Conservation (phyloP, 2,113 vertebrate genomes). For the Rhinoptilus africanus region DNA sequence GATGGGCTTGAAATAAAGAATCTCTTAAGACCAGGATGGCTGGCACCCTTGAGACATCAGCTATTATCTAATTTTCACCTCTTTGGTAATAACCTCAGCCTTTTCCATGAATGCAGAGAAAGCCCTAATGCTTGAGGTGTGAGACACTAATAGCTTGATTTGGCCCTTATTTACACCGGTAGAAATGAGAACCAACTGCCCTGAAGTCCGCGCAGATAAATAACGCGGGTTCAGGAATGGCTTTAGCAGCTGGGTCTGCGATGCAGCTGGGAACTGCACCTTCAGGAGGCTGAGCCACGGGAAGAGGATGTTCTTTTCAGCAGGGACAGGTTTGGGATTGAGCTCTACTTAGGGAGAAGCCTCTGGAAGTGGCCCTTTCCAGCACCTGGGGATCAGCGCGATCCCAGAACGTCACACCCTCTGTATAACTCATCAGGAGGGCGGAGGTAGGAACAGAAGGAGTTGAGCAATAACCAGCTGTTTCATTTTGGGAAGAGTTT, state of each 20-base stretch:
- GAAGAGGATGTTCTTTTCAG: neutral
- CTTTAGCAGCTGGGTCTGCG: rapidly evolving
- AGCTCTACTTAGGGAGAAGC: neutral
- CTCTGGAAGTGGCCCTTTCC: neutral
- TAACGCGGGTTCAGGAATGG: neutral
- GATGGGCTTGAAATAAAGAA: neutral
- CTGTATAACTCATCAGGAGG: constrained; percentile 40
- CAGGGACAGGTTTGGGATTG: neutral
- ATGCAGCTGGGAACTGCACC: neutral
- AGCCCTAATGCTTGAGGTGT: neutral
- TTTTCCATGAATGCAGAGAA: neutral
- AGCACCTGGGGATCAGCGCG: neutral
- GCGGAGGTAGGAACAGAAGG: neutral
- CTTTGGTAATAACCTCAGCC: neutral
- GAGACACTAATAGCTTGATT: neutral
- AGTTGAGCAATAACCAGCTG: constrained; percentile 48
- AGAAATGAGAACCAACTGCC: neutral
- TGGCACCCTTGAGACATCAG: neutral
- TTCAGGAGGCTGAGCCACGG: neutral
- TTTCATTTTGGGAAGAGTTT: constrained; percentile 61
- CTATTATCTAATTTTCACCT: neutral
- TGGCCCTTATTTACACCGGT: rapidly evolving
- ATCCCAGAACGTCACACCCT: constrained; percentile 37
- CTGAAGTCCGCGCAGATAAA: neutral
- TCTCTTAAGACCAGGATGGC: neutral